These are phyloP conservation scores for Ooceraea biroi DNA, from an alignment of 1,140 invertebrate species.

Conservation along the genomic window DNA sequence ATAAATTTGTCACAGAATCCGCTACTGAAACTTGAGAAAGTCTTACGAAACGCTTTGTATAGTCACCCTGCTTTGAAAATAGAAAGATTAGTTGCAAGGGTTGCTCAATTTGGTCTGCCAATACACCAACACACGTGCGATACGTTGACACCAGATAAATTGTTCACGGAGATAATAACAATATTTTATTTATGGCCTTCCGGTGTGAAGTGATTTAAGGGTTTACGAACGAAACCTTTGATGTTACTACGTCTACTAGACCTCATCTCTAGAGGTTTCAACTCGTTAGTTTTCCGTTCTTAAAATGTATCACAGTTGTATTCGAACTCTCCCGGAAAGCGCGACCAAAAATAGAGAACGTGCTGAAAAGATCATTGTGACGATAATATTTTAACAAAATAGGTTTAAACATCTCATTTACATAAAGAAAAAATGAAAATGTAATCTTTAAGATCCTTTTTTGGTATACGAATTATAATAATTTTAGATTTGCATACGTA, in stretches of 20 bases:
- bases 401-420: neutral
- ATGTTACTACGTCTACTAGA: constrained; percentile 4
- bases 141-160: constrained; percentile 15
- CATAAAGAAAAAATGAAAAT: neutral
- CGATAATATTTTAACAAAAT: neutral
- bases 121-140: constrained; percentile 19
- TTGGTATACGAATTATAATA: no score
- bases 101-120: neutral
- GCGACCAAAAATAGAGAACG: constrained; percentile 10
- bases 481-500: no score
- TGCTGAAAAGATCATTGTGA: neutral
- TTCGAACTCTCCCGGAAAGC: neutral
- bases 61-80: constrained; percentile 16
- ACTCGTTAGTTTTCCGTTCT: constrained; percentile 14
- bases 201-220: constrained; percentile 16
- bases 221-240: constrained; percentile 33
- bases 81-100: no score
- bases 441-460: no score
- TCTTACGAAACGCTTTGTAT: constrained; percentile 18
- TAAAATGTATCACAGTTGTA: constrained; percentile 28
- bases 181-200: constrained; percentile 30
- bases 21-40: constrained; percentile 4
- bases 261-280: neutral
- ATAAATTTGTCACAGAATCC: constrained; percentile 4
- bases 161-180: constrained; percentile 35